Percentiles rank a stretch among this genome's conserved stretches.
Evolutionary conservation across 2,888 invertebrate species (phyloP).

Genomic region (Tetramorium bicarinatum): DNA sequence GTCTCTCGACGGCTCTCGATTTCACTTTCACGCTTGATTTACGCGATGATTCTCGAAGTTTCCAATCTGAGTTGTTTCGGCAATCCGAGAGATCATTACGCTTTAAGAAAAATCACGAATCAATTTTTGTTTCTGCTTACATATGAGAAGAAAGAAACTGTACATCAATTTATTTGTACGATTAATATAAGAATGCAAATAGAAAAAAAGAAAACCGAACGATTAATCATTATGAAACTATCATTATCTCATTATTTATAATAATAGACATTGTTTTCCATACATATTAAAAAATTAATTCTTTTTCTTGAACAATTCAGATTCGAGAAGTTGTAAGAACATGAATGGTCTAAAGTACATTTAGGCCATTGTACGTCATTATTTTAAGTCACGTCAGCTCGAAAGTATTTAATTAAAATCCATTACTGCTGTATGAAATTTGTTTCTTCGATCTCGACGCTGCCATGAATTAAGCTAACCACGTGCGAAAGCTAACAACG

Average conservation of each 20-base stretch:
- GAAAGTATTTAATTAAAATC: slow-evolving; percentile 34
- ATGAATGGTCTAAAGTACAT: background rate
- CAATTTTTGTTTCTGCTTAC: slow-evolving; percentile 17
- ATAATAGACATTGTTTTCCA: background rate
- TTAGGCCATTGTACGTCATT: background rate
- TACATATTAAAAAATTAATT: background rate
- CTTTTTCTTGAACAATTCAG: background rate
- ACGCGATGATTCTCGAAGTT: slow-evolving; percentile 57
- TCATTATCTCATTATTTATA: background rate
- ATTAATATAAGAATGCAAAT: background rate
- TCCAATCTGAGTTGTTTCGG: slow-evolving; percentile 59
- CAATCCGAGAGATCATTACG: slow-evolving; percentile 14
- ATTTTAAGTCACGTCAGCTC: slow-evolving; percentile 14
- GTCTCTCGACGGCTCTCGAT: slow-evolving; percentile 63
- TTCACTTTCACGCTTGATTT: slow-evolving; percentile 76
- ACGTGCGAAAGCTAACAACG: background rate
- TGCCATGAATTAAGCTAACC: slow-evolving; percentile 22
- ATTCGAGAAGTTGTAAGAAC: background rate
- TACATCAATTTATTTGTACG: background rate
- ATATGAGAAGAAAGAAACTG: too few relatives aligned
- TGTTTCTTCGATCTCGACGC: background rate
- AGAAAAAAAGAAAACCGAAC: background rate
- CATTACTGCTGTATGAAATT: background rate
- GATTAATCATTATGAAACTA: background rate
- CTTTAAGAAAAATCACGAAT: slow-evolving; percentile 25